Evolutionary conservation across 2,113 vertebrate genomes (phyloP).

Genomic region (Atractosteus spatula): DNA sequence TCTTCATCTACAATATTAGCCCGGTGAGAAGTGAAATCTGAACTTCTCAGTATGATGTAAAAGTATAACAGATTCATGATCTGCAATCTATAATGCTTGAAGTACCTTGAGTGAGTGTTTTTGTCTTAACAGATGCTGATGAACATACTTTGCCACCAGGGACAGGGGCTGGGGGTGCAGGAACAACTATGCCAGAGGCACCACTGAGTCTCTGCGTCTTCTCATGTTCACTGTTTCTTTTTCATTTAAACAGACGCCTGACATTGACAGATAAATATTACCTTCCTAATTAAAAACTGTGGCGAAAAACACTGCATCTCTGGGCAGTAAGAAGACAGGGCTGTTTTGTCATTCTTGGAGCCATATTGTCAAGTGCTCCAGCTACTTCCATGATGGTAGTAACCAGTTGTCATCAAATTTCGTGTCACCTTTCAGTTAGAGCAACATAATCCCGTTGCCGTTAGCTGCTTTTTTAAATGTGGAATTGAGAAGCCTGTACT

Average conservation of each 20-base stretch:
- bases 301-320: constrained; percentile 4
- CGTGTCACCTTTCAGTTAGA: not conserved
- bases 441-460: constrained; percentile 8
- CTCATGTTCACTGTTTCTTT: constrained; percentile 25
- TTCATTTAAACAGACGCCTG: constrained; percentile 8
- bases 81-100: constrained; percentile 50
- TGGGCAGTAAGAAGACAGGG: not conserved
- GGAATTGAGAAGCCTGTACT: not conserved
- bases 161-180: constrained; percentile 17
- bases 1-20: constrained; percentile 17
- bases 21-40: constrained; percentile 45
- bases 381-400: not conserved
- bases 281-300: not conserved
- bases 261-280: constrained; percentile 18
- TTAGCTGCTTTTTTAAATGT: not conserved
- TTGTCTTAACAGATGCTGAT: constrained; percentile 36
- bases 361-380: constrained; percentile 5
- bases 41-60: constrained; percentile 57
- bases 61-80: constrained; percentile 62
- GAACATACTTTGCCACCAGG: constrained; percentile 28
- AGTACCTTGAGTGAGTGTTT: constrained; percentile 53
- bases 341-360: not conserved
- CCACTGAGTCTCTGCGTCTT: constrained; percentile 22
- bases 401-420: not conserved
- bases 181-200: constrained; percentile 23